Percentiles rank a stretch among this genome's conserved stretches.
phyloP scores from a whole-genome alignment of 23 tunicate species.

The Styela plicata region DNA sequence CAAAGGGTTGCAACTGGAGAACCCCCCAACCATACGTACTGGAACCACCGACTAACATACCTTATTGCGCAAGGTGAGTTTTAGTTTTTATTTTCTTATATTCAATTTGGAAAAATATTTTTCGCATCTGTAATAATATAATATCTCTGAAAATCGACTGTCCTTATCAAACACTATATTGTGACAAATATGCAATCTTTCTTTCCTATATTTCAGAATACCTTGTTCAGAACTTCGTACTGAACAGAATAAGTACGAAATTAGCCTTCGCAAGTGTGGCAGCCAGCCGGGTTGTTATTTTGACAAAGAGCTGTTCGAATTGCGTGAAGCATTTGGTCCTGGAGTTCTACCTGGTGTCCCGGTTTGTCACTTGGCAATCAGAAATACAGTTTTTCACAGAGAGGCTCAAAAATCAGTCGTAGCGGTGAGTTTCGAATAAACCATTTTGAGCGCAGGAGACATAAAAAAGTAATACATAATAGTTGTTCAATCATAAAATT shows the following conservation, averaged over 20 bases:
- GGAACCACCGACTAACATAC: not conserved
- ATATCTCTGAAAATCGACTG: too few relatives aligned
- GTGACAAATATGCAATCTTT: not conserved
- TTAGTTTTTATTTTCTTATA: not conserved
- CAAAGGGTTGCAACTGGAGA: not conserved
- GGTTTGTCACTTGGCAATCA: constrained; percentile 68
- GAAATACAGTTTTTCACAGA: constrained; percentile 49
- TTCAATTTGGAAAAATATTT: not conserved
- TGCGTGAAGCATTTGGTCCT: constrained; percentile 37
- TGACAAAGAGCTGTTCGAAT: constrained; percentile 41
- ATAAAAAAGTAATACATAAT: not conserved
- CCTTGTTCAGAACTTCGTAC: constrained; percentile 45
- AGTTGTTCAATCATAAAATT: not conserved
- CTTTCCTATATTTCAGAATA: constrained; percentile 25
- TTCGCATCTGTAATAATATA: too few relatives aligned
- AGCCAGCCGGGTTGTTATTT: constrained; percentile 64
- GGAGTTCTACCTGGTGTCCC: constrained; percentile 75
- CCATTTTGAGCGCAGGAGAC: not conserved
- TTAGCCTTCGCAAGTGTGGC: constrained; percentile 22
- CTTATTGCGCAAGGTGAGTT: constrained; percentile 11
- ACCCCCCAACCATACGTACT: constrained; percentile 13
- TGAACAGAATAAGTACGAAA: constrained; percentile 12
- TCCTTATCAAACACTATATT: too few relatives aligned
- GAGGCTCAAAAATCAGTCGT: constrained; percentile 3
- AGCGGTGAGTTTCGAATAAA: constrained; percentile 17